Evolutionary conservation across 2,113 vertebrate genomes (phyloP).

Genomic region (Machaerirhynchus nigripectus): DNA sequence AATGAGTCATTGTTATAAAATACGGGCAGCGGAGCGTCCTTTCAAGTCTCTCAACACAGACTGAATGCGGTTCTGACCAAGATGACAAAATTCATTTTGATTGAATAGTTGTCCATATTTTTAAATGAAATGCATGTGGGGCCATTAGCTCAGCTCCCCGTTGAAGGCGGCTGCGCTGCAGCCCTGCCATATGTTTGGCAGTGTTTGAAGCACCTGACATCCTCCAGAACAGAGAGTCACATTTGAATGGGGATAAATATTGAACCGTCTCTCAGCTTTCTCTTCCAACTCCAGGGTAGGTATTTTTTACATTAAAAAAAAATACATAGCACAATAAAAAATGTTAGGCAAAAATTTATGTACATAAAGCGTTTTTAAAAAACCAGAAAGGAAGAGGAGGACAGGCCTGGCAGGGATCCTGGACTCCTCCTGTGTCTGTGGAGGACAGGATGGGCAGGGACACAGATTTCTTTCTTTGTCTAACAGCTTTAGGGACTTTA

Average conservation of each 20-base stretch:
- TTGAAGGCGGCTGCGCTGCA: not conserved
- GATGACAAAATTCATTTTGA: conserved; percentile 58
- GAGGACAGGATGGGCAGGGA: conserved; percentile 6
- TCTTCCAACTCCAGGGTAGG: not conserved
- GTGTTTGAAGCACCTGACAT: conserved; percentile 35
- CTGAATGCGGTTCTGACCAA: conserved; percentile 38
- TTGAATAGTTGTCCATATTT: conserved; percentile 31
- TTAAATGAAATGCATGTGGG: conserved; percentile 44
- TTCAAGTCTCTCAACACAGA: conserved; percentile 47
- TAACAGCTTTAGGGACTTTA: not conserved
- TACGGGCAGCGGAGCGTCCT: not conserved
- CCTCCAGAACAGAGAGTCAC: conserved; percentile 4
- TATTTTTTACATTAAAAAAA: not conserved
- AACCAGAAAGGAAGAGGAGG: not conserved
- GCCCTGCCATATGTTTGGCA: conserved; percentile 25
- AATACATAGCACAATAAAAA: not conserved
- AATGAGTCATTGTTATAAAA: conserved; percentile 41
- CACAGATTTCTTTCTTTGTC: not conserved
- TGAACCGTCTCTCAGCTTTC: not conserved
- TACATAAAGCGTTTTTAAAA: not conserved
- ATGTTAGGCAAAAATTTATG: not conserved
- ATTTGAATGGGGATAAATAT: conserved; percentile 32
- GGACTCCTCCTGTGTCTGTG: not conserved
- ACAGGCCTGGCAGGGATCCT: not conserved
- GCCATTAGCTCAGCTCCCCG: conserved; percentile 15